phyloP scores from a whole-genome alignment of 2,113 vertebrate species.

The Notothenia rossii region DNA sequence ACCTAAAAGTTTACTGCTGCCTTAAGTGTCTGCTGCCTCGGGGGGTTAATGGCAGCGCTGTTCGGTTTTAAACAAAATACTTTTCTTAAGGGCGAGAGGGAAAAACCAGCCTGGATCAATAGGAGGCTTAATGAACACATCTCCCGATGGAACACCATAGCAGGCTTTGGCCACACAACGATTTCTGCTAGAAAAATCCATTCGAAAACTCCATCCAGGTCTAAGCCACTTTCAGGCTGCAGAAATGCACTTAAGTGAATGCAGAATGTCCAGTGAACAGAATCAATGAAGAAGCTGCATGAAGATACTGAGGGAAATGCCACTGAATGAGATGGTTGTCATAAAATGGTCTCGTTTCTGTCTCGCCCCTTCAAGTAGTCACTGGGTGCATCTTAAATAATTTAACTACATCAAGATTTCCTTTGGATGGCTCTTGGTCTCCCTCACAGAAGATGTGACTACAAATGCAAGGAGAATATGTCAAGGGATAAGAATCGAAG shows the following conservation, averaged over 20 bases:
- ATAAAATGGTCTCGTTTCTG: conserved; percentile 1
- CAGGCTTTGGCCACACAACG: conserved; percentile 48
- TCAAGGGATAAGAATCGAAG: neutral
- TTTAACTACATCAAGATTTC: neutral
- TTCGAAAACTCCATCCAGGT: conserved; percentile 47
- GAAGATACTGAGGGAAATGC: conserved; percentile 29
- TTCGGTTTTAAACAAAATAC: conserved; percentile 57
- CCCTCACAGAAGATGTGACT: neutral
- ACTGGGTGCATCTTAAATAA: conserved; percentile 1
- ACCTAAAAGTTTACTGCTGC: conserved; percentile 56
- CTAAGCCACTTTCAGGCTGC: conserved; percentile 33
- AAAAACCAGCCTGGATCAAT: conserved; percentile 70
- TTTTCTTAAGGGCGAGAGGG: conserved; percentile 51
- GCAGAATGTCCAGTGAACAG: conserved; percentile 32
- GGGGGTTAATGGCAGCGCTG: conserved; percentile 38
- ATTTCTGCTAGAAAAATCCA: conserved; percentile 71
- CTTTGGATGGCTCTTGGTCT: neutral
- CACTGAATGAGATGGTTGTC: conserved; percentile 14
- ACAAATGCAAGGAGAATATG: neutral
- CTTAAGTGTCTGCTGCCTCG: conserved; percentile 50
- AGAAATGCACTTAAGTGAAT: conserved; percentile 37
- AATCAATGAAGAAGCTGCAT: conserved; percentile 51
- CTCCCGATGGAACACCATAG: conserved; percentile 53
- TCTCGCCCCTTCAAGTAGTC: neutral
- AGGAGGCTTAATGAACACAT: conserved; percentile 67